Conservation (phyloP, 2,797 vertebrate genomes). For the Sebastiscus tertius region DNA sequence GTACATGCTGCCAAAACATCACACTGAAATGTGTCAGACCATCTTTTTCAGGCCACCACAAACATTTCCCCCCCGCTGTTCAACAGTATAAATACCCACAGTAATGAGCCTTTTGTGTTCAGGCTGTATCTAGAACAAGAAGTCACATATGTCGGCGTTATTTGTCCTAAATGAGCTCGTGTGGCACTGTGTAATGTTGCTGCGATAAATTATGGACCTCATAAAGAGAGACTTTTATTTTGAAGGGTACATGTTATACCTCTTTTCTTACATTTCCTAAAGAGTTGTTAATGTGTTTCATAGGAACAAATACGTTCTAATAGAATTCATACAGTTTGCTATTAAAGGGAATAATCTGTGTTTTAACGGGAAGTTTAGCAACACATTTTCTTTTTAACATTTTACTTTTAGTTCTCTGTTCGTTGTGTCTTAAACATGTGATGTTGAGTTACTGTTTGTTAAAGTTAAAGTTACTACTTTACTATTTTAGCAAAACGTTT, state of each 20-base stretch:
- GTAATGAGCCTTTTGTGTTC: conserved; percentile 33
- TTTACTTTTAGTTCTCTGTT: accelerated
- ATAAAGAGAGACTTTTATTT: no score
- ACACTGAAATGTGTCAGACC: conserved; percentile 41
- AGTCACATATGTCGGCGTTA: not conserved
- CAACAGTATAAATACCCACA: conserved; percentile 31
- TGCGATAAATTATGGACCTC: no score
- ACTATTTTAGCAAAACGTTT: not conserved
- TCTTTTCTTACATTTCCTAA: not conserved
- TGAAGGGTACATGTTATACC: no score
- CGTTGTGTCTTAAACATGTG: no score
- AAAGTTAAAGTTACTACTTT: no score
- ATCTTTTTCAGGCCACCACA: conserved; percentile 42
- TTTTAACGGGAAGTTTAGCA: no score
- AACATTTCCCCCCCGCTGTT: conserved; percentile 33
- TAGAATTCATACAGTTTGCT: no score
- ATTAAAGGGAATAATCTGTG: no score
- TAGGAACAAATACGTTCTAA: no score
- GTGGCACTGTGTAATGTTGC: not conserved
- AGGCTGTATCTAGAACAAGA: conserved; percentile 15
- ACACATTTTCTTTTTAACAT: no score
- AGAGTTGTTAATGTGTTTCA: not conserved
- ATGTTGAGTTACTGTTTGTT: no score
- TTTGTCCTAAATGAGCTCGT: conserved; percentile 17
- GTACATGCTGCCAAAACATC: conserved; percentile 47